Evolutionary conservation across 1,140 invertebrate genomes (phyloP).

Genomic region (Drosophila watanabei): DNA sequence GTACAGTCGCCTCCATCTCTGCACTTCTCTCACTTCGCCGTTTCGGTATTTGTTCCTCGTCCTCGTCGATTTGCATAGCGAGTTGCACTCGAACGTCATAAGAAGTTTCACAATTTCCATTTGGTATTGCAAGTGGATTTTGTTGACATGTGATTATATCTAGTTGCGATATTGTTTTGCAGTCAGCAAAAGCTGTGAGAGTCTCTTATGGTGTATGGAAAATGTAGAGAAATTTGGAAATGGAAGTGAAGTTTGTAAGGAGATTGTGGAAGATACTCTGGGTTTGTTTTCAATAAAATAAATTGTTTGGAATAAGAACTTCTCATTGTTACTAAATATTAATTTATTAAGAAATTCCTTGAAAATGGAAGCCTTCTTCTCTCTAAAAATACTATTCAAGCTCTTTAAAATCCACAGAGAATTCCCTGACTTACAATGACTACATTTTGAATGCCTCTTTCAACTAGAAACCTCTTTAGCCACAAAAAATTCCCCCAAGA

Average conservation of each 20-base stretch:
- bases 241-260: background rate
- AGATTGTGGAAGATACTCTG: background rate
- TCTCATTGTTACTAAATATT: no score
- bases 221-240: background rate
- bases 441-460: background rate
- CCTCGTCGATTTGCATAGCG: conserved; percentile 63
- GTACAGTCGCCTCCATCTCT: conserved; percentile 65
- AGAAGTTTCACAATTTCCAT: conserved; percentile 39
- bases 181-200: background rate
- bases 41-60: background rate
- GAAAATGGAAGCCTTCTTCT: background rate
- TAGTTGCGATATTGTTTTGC: conserved; percentile 20
- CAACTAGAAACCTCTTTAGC: background rate
- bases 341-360: background rate
- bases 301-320: background rate
- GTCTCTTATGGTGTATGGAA: background rate
- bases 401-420: background rate
- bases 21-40: background rate
- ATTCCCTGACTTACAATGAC: background rate
- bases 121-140: conserved; percentile 25
- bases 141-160: conserved; percentile 50
- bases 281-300: background rate
- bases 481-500: background rate
- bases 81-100: conserved; percentile 47
- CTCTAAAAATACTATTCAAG: background rate